These are phyloP conservation scores for Schrankia costaestrigalis DNA, from an alignment of 2,888 invertebrate species.

Conservation along the genomic window DNA sequence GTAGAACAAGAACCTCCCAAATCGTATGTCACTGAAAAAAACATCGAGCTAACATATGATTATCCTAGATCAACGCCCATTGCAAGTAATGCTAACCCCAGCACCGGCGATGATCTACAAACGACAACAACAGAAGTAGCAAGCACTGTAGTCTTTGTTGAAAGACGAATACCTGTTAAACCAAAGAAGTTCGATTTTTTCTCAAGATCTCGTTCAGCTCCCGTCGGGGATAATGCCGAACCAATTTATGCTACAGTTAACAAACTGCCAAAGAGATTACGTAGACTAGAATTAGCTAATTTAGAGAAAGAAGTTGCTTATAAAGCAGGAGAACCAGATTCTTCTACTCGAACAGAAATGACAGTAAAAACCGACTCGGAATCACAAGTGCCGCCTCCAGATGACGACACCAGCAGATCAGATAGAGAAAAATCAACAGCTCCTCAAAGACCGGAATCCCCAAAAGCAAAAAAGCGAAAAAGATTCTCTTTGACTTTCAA, in stretches of 20 bases:
- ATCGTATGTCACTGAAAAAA: constrained; percentile 74
- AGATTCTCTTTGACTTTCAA: constrained; percentile 72
- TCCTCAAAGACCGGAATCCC: constrained; percentile 65
- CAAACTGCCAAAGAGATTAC: constrained; percentile 73
- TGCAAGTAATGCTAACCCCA: constrained; percentile 56
- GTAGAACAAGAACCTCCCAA: constrained; percentile 50
- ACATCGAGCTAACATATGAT: constrained; percentile 74
- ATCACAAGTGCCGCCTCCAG: constrained; percentile 62
- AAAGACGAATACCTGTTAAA: constrained; percentile 70
- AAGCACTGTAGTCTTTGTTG: constrained; percentile 75
- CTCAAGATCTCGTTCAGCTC: constrained; percentile 75
- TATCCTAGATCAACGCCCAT: constrained; percentile 70
- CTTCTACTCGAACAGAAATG: constrained; percentile 65
- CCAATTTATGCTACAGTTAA: constrained; percentile 78
- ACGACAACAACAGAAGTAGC: constrained; percentile 77
- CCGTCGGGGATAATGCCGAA: constrained; percentile 73
- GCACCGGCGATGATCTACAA: constrained; percentile 55
- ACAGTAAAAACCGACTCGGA: constrained; percentile 71
- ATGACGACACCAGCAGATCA: constrained; percentile 72
- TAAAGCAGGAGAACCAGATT: constrained; percentile 63
- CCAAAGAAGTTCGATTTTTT: constrained; percentile 74
- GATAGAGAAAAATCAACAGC: constrained; percentile 66
- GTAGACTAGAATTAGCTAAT: constrained; percentile 71
- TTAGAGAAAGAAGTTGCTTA: constrained; percentile 75
- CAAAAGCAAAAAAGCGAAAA: constrained; percentile 73